Conservation (phyloP, 2,113 vertebrate species). For the Nymphicus hollandicus region DNA sequence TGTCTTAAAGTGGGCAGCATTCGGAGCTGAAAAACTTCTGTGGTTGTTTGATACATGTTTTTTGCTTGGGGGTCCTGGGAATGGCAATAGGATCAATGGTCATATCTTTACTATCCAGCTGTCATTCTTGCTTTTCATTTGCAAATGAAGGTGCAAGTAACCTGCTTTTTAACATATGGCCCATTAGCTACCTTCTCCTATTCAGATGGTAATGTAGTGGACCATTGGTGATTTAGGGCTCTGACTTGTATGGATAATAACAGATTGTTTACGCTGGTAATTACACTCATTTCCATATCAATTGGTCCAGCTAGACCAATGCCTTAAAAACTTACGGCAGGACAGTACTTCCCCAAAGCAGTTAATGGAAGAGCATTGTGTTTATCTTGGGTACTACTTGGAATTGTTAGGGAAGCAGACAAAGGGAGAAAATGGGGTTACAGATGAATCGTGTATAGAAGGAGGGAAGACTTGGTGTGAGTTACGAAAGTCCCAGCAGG, state of each 20-base stretch:
- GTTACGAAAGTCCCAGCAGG: background rate
- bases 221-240: conserved; percentile 72
- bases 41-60: background rate
- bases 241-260: conserved; percentile 72
- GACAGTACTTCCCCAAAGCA: background rate
- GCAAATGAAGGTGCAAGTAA: conserved; percentile 66
- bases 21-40: background rate
- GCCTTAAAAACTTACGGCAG: conserved; percentile 24
- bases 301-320: conserved; percentile 53
- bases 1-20: background rate
- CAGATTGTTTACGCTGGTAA: conserved; percentile 78
- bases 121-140: conserved; percentile 69
- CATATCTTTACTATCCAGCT: conserved; percentile 34
- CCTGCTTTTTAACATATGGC: conserved; percentile 72
- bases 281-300: conserved; percentile 78
- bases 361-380: background rate
- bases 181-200: conserved; percentile 71
- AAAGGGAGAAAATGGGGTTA: background rate
- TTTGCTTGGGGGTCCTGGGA: background rate
- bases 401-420: background rate
- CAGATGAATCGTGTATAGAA: background rate
- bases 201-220: conserved; percentile 76
- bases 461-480: background rate
- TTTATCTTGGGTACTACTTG: background rate
- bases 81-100: conserved; percentile 16